Percentiles rank a stretch among this genome's conserved stretches.
These are phyloP conservation scores for Argya squamiceps DNA, from an alignment of 2,797 vertebrate genomes.

Conservation along the genomic window DNA sequence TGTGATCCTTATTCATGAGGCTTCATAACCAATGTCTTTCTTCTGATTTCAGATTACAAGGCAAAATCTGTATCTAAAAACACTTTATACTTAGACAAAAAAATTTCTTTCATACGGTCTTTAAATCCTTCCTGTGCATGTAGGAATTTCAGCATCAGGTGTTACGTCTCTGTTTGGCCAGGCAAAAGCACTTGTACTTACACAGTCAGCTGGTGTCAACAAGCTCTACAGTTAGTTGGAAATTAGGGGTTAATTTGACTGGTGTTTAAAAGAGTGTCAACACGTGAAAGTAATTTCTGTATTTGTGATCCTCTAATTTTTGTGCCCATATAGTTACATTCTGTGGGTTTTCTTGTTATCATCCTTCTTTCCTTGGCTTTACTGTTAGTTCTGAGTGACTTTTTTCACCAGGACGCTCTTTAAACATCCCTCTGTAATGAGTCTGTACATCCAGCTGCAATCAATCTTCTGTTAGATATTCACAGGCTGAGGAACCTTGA, in stretches of 20 bases:
- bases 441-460: neutral
- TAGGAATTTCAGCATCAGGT: neutral
- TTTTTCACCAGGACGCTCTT: neutral
- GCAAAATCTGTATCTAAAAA: neutral
- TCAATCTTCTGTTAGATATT: conserved; percentile 19
- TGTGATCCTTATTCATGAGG: neutral
- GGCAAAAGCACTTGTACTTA: neutral
- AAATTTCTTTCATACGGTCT: neutral
- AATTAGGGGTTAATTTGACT: neutral
- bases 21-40: neutral
- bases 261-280: neutral
- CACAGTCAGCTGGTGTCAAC: neutral
- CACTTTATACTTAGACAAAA: neutral
- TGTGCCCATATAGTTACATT: neutral
- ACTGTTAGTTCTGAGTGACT: neutral
- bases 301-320: neutral
- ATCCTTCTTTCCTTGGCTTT: neutral
- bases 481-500: neutral
- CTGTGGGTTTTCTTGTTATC: neutral
- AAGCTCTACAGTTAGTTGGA: neutral
- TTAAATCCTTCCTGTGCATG: fast-evolving
- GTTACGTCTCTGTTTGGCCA: neutral
- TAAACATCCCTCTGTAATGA: neutral
- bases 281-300: neutral
- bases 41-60: neutral